These are phyloP conservation scores for Pituophis catenifer DNA, from an alignment of 2,113 vertebrate species.

Conservation along the genomic window DNA sequence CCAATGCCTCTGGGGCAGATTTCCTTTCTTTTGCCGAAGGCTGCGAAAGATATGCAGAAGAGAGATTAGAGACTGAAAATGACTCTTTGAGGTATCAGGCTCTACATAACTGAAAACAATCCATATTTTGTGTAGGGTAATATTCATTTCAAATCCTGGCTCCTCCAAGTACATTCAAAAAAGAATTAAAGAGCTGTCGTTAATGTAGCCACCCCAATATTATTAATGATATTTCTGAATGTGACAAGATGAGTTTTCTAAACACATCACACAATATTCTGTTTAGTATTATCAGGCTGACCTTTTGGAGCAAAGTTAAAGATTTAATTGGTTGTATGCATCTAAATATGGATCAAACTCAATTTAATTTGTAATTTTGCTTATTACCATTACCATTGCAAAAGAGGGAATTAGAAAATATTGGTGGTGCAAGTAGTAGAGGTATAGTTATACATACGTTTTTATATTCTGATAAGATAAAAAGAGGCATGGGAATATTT, in stretches of 20 bases:
- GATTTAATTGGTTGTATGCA: background rate
- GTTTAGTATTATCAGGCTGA: background rate
- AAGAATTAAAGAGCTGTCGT: background rate
- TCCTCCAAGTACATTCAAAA: background rate
- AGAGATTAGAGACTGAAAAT: background rate
- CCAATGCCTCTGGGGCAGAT: slow-evolving; percentile 77
- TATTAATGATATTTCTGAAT: background rate
- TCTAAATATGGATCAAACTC: background rate
- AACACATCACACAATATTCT: background rate
- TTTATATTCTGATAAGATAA: background rate
- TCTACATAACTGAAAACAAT: background rate
- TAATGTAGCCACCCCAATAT: background rate
- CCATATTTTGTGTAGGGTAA: background rate
- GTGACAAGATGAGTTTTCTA: background rate
- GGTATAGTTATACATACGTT: background rate
- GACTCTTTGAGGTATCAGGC: fast-evolving
- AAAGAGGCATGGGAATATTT: background rate
- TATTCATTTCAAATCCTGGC: background rate
- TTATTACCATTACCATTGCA: background rate
- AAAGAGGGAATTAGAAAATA: background rate
- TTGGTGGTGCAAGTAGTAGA: background rate
- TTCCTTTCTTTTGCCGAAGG: slow-evolving; percentile 76
- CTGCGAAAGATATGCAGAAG: slow-evolving; percentile 31
- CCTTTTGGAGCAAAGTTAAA: background rate
- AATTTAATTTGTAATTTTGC: background rate